These are phyloP conservation scores for Moxostoma hubbsi DNA, from an alignment of 2,797 vertebrate species.

Conservation along the genomic window DNA sequence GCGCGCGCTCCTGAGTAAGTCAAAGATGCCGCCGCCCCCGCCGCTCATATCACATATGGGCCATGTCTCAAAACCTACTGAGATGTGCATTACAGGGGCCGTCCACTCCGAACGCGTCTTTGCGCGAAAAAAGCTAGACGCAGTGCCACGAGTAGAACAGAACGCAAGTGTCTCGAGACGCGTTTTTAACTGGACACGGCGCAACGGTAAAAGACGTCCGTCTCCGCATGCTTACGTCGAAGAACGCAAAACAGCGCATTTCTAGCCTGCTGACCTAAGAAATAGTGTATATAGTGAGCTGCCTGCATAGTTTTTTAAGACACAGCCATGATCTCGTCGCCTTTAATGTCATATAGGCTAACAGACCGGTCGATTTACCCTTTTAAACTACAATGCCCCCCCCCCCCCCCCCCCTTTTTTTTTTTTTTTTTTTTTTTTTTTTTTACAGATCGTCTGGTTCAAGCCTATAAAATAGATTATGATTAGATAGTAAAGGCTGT, in stretches of 20 bases:
- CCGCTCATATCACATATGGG: not conserved
- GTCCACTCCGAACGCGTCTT: no score
- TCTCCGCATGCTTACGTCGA: no score
- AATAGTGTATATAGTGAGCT: not conserved
- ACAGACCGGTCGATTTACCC: not conserved
- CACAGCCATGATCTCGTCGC: slow-evolving; percentile 18
- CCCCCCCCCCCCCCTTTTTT: no score
- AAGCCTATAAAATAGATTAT: not conserved
- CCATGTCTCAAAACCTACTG: slow-evolving; percentile 9
- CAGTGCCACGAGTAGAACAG: no score
- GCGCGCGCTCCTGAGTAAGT: slow-evolving; percentile 16
- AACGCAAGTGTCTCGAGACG: no score
- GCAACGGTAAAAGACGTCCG: no score
- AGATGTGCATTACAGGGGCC: not conserved
- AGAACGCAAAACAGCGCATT: not conserved
- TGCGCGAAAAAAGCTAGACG: no score
- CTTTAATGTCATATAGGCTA: not conserved
- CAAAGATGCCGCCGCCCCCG: slow-evolving; percentile 27
- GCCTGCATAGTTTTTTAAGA: not conserved
- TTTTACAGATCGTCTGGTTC: not conserved
- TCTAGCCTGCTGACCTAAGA: not conserved
- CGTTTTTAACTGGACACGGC: no score
- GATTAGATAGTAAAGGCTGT: not conserved
- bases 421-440: not conserved
- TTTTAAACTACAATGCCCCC: not conserved